A percentile compares a stretch with the other conserved stretches of the same genome.
phyloP scores from a whole-genome alignment of 1,140 invertebrate species.

The Dreissena polymorpha region DNA sequence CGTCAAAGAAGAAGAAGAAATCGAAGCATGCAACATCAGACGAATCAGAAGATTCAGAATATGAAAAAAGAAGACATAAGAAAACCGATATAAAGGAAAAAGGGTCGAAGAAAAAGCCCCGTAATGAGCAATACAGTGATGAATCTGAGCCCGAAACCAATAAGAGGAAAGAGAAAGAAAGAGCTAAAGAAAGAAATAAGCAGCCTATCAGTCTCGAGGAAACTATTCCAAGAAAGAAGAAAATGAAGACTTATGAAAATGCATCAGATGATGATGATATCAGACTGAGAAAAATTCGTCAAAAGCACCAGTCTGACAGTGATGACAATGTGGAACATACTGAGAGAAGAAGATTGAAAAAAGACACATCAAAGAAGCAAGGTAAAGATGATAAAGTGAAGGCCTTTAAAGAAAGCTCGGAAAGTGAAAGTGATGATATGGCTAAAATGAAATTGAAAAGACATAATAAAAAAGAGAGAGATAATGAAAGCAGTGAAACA shows the following conservation, averaged over 20 bases:
- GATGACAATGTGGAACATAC: not conserved
- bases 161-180: conserved; percentile 5
- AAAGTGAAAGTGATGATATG: conserved; percentile 22
- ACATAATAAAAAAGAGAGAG: conserved; percentile 7
- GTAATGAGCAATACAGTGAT: not conserved
- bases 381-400: conserved; percentile 22
- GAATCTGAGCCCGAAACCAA: not conserved
- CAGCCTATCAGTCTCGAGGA: not conserved
- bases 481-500: conserved; percentile 15
- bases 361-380: conserved; percentile 41
- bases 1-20: conserved; percentile 33
- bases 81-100: conserved; percentile 8
- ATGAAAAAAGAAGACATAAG: conserved; percentile 18
- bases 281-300: not conserved
- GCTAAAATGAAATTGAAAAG: no score
- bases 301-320: conserved; percentile 17
- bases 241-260: conserved; percentile 28
- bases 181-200: conserved; percentile 28
- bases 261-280: conserved; percentile 6
- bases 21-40: not conserved
- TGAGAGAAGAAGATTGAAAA: conserved; percentile 9
- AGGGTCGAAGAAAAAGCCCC: not conserved
- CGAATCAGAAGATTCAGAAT: conserved; percentile 24
- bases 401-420: no score
- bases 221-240: not conserved